These are phyloP conservation scores for Erebia palarica DNA, from an alignment of 2,888 invertebrate genomes.

Conservation along the genomic window DNA sequence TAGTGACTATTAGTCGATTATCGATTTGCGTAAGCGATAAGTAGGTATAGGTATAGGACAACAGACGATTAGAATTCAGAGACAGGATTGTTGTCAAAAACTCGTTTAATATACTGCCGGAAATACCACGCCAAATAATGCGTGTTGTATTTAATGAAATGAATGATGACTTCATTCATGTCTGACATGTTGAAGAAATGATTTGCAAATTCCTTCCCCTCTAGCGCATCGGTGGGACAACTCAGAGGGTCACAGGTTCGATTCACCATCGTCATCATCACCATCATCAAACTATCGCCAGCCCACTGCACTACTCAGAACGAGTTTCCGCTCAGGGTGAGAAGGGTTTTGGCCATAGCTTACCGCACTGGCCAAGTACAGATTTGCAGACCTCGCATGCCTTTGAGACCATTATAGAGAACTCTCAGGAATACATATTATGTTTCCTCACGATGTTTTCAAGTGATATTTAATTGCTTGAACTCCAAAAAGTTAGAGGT, in stretches of 20 bases:
- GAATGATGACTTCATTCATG: conserved; percentile 32
- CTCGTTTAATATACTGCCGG: conserved; percentile 37
- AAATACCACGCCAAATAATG: conserved; percentile 30
- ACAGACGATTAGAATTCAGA: conserved; percentile 21
- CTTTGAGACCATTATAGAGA: too few species aligned
- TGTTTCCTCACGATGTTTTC: too few species aligned
- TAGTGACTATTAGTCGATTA: not conserved
- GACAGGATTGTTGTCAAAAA: conserved; percentile 32
- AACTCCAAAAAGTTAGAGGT: too few species aligned
- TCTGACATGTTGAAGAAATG: conserved; percentile 15
- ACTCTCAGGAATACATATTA: too few species aligned
- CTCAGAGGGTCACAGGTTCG: not conserved
- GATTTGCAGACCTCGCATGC: too few species aligned
- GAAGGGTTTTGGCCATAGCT: too few species aligned
- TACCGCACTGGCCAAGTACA: too few species aligned
- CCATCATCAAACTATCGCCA: too few species aligned
- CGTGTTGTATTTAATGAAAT: conserved; percentile 24
- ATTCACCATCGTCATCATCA: not conserved
- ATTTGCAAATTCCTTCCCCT: not conserved
- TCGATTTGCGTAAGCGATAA: not conserved
- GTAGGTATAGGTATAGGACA: not conserved
- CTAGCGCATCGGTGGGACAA: not conserved
- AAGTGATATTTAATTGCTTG: too few species aligned
- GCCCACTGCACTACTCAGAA: too few species aligned
- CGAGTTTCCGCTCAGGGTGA: too few species aligned